These are phyloP conservation scores for Blastobasis adustella DNA, from an alignment of 2,888 invertebrate genomes.

Conservation along the genomic window DNA sequence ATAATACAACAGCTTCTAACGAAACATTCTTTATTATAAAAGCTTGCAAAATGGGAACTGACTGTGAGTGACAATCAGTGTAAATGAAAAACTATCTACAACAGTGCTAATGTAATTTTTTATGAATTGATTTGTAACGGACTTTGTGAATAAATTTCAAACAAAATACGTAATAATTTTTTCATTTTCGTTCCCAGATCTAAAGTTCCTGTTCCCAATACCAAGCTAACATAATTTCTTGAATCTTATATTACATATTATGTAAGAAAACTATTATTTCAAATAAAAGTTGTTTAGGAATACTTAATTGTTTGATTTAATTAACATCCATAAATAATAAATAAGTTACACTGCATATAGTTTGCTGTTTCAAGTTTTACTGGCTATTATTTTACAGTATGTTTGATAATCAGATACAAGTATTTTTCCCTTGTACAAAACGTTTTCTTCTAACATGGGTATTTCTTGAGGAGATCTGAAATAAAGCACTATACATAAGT, in stretches of 20 bases:
- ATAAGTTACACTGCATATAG: neutral
- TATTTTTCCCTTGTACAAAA: conserved; percentile 59
- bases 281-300: neutral
- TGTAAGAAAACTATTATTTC: neutral
- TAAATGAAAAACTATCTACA: conserved; percentile 33
- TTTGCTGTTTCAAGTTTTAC: conserved; percentile 14
- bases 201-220: conserved; percentile 51
- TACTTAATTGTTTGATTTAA: neutral
- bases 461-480: conserved; percentile 48
- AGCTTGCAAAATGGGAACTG: conserved; percentile 68
- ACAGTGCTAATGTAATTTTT: conserved; percentile 42
- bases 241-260: conserved; percentile 3
- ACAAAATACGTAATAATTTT: conserved; percentile 20
- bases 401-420: conserved; percentile 63
- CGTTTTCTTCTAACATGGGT: conserved; percentile 44
- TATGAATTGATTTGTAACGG: conserved; percentile 36
- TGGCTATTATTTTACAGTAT: conserved; percentile 58
- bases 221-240: conserved; percentile 17
- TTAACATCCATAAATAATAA: neutral
- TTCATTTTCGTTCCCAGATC: conserved; percentile 60
- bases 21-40: conserved; percentile 55
- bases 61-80: conserved; percentile 51
- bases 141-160: conserved; percentile 54
- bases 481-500: conserved; percentile 11
- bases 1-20: conserved; percentile 20